Conservation (phyloP, 2,888 invertebrate genomes). For the Cosmopolites sordidus region DNA sequence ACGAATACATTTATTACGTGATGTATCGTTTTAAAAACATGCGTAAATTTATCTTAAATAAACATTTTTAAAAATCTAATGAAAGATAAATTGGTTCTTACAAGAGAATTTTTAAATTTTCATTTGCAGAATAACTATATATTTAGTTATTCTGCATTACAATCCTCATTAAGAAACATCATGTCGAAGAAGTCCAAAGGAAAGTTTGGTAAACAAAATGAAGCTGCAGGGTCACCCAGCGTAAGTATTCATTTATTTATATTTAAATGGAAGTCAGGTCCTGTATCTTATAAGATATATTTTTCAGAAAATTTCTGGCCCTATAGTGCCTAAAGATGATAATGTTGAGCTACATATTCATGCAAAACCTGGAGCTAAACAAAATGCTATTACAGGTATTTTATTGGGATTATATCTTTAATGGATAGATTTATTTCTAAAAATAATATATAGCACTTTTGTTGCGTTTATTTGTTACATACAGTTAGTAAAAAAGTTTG, state of each 20-base stretch:
- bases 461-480: no score
- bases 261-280: no score
- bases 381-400: constrained; percentile 57
- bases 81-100: not conserved
- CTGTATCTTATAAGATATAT: no score
- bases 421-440: not conserved
- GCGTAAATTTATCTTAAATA: not conserved
- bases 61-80: not conserved
- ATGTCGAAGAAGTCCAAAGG: not conserved
- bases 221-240: no score
- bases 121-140: not conserved
- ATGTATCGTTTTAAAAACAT: no score
- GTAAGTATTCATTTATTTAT: no score
- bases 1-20: no score
- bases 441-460: not conserved
- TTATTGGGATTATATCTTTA: constrained; percentile 4
- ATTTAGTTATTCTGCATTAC: not conserved
- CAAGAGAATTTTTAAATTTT: not conserved
- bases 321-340: constrained; percentile 49
- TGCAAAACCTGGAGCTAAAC: constrained; percentile 74
- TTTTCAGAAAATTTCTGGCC: not conserved
- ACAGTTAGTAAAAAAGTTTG: no score
- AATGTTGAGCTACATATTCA: constrained; percentile 61
- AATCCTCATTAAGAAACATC: not conserved
- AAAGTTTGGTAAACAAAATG: not conserved